These are phyloP conservation scores for Myiopsitta monachus DNA, from an alignment of 2,113 vertebrate genomes.

Conservation along the genomic window DNA sequence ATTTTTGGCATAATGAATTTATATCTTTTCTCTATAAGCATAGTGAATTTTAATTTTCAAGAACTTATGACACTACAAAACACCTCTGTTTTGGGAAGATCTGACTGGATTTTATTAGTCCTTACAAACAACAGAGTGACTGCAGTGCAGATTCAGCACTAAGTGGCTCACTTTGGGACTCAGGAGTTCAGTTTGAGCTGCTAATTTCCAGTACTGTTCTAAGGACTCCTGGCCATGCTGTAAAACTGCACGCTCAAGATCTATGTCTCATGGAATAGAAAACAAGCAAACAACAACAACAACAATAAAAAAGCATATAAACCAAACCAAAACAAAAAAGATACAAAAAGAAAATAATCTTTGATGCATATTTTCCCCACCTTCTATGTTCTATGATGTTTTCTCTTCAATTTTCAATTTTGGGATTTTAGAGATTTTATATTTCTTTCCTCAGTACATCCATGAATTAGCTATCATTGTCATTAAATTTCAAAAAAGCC, in stretches of 20 bases:
- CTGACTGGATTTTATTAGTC: not conserved
- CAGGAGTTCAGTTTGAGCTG: not conserved
- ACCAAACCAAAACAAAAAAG: not conserved
- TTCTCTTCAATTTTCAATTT: not conserved
- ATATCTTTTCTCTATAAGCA: not conserved
- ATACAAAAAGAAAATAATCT: accelerated
- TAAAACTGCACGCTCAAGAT: not conserved
- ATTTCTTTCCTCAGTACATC: not conserved
- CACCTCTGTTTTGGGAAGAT: not conserved
- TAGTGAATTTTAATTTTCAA: not conserved
- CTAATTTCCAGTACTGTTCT: not conserved
- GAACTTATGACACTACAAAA: not conserved
- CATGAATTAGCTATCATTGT: not conserved
- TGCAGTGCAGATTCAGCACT: not conserved
- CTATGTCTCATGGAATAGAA: not conserved
- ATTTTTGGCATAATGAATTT: not conserved
- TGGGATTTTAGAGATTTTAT: not conserved
- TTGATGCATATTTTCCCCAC: not conserved
- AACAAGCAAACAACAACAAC: not conserved
- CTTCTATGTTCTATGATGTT: not conserved
- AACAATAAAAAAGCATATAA: not conserved
- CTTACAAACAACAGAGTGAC: not conserved
- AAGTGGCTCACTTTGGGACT: not conserved
- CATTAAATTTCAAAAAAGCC: not conserved
- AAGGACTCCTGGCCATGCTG: not conserved